phyloP scores from a whole-genome alignment of 2,797 vertebrate genomes.

The Lithobates pipiens region DNA sequence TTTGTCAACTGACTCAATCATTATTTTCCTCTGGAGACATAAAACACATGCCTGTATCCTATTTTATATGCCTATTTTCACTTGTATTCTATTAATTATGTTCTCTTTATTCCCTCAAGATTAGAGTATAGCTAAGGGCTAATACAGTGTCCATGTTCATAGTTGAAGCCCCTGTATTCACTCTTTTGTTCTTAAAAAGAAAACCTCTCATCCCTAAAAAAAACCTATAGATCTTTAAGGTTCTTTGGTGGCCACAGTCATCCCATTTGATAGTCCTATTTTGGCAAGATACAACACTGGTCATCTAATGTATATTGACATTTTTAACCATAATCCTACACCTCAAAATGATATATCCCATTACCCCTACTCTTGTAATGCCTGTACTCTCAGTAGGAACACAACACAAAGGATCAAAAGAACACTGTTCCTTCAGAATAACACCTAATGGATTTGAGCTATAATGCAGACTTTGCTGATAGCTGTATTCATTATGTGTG shows the following conservation, averaged over 20 bases:
- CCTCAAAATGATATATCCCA: neutral
- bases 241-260: neutral
- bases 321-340: neutral
- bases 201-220: too few relatives aligned
- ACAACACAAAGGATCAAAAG: neutral
- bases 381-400: neutral
- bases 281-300: neutral
- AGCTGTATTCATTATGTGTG: conserved; percentile 9
- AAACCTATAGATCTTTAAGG: neutral
- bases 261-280: neutral
- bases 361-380: neutral
- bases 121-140: too few relatives aligned
- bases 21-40: too few relatives aligned
- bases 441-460: neutral
- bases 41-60: too few relatives aligned
- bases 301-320: neutral
- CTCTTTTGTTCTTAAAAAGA: too few relatives aligned
- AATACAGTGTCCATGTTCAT: too few relatives aligned
- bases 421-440: neutral
- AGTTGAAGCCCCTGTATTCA: too few relatives aligned
- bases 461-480: conserved; percentile 1
- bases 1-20: too few relatives aligned
- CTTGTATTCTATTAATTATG: too few relatives aligned
- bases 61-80: too few relatives aligned
- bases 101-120: too few relatives aligned